Conservation (phyloP, 2,888 invertebrate genomes). For the Ferrisia virgata region DNA sequence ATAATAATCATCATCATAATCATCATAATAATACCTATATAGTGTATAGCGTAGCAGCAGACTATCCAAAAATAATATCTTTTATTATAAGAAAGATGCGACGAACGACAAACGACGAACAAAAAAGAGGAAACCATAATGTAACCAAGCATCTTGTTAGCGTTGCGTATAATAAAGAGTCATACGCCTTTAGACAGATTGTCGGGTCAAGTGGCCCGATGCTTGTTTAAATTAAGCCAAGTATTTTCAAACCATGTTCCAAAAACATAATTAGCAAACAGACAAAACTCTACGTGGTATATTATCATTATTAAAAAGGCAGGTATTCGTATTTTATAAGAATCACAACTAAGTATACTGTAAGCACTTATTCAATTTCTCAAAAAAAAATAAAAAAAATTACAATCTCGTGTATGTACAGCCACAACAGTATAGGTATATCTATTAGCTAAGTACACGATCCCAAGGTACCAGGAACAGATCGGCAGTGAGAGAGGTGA, state of each 20-base stretch:
- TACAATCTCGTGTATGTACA: no score
- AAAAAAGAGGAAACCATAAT: background rate
- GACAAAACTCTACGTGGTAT: background rate
- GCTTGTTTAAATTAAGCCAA: background rate
- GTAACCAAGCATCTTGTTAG: background rate
- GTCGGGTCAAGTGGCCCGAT: background rate
- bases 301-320: no score
- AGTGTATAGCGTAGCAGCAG: no score
- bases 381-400: no score
- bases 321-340: no score
- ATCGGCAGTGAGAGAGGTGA: background rate
- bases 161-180: background rate
- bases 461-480: background rate
- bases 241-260: background rate
- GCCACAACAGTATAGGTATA: no score
- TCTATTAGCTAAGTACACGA: no score
- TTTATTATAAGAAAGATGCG: background rate
- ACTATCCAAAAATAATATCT: background rate
- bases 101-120: background rate
- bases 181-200: background rate
- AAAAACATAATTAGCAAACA: background rate
- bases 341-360: no score
- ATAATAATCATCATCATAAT: background rate
- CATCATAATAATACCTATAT: no score
- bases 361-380: no score